Base-by-base conservation (phyloP, 2,888 invertebrate species). In the Thymelicus acteon region DNA sequence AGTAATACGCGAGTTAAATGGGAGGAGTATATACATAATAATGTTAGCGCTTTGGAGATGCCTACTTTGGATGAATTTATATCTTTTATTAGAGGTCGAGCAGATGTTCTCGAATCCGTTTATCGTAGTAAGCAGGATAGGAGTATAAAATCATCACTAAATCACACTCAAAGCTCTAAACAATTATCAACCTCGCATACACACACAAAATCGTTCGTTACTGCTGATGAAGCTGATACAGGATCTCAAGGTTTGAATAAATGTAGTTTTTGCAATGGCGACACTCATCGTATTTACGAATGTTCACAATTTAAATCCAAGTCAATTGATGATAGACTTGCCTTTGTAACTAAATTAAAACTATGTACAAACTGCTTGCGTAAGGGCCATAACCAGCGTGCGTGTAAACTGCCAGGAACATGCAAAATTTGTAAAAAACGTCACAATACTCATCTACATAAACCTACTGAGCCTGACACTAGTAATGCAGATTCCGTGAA, bases 361-460 rank as follows among this genome's bases (percentile, higher is more conserved):
- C 15, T 49, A 49, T 49, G 49, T 15, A 49, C 49, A 49, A 49
- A 49, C 49, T 49, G 15, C 15, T 48, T 48, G 48, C 48, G 48
- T 48, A 48, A 48, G 6, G 48, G 48, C 6, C 48, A 48, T 48
- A 48, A 13, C 13, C 48, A 48, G 13, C 48, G 48, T 48, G 31
- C 48, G 3, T 48, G 48, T 13, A 48, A 13, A 44, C 12, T 44
- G 6, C 44, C 44, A 44, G 44, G 44, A 44, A 44, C 44, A 44
- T 44, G 44, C 2, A 48, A 48, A 48, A 48, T 48, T 48, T 48
- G 48, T 48, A 48, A 13, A 48, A 48, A 48, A 48, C 48, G n/a
- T 48, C 48, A 48, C 13, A 48, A 48, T 13, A 48, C 48, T 48
- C 12, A n/a, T 48, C 48, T 48, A 13, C 48, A 48, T 48, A 48